Evolutionary conservation across 2,113 vertebrate species (phyloP), one percentile per base, ranked within the genome.

Genomic region (Ciconia stormi): DNA sequence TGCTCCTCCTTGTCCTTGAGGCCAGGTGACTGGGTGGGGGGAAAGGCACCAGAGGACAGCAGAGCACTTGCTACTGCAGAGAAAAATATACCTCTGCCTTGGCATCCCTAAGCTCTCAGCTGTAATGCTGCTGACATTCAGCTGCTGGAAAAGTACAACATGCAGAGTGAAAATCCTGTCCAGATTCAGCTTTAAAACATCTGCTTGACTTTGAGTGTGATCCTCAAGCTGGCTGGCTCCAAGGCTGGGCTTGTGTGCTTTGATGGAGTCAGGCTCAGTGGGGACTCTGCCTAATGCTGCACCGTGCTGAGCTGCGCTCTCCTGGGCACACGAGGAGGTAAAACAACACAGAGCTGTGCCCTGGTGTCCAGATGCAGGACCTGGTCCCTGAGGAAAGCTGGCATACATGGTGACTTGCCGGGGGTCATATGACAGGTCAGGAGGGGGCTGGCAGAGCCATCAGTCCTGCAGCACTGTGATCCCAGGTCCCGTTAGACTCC

Each of bases 71-170:
- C 36, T 65, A 9, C 52, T 82, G 70, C 95, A 85, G 69, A 87
- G 81, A 34, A 53, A 94, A 95, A 63, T 7, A 78, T 0, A 71
- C 1, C 4, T 46, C 32, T 42, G 72, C 81, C 70, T 82, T 65
- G 87, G 91, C 78, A 84, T 22, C 56, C 20, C 81, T 27, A 5
- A 89, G 52, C 77, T 79, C 44, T 84, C 73, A 59, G 81, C 84
- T 79, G 78, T 76, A 90, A 91, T 7, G 14, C 90, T 69, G 78
- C 73, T 91, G 82, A 67, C 49, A 4, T 71, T 82, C 50, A 87
- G 65, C 87, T 87, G 52, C 69, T 69, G 93, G 87, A 94, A 87
- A 94, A 92, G 42, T 65, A 93, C 70, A 87, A 44, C 42, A 38
- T 0, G 0, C 93, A 71, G 72, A 52, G 25, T 14, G 52, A 89